A percentile compares a stretch with the other conserved stretches of the same genome.
phyloP scores from a whole-genome alignment of 1,140 invertebrate genomes.

The Drosophila neocordata region DNA sequence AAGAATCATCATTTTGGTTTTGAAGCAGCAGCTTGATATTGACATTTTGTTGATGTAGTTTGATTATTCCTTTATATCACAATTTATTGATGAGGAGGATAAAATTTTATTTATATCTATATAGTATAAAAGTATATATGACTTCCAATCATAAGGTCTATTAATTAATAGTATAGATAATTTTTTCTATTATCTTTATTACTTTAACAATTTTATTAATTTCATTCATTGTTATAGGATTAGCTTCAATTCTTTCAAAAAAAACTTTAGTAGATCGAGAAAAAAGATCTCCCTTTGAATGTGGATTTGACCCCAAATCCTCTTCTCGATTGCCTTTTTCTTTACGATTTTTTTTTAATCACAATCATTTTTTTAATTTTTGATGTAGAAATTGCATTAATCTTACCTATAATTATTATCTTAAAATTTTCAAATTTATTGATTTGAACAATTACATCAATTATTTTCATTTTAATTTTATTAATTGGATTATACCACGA shows the following conservation, averaged over 20 bases:
- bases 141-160: constrained; percentile 72
- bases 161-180: constrained; percentile 52
- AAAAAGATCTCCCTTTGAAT: constrained; percentile 86
- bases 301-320: constrained; percentile 86
- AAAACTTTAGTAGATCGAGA: constrained; percentile 84
- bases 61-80: constrained; percentile 88
- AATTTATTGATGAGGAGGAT: constrained; percentile 87
- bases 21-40: constrained; percentile 88
- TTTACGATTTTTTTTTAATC: constrained; percentile 86
- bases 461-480: constrained; percentile 85
- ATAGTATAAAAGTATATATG: constrained; percentile 88
- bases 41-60: constrained; percentile 90
- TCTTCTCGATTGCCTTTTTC: constrained; percentile 85
- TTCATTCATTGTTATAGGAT: constrained; percentile 83
- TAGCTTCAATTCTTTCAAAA: constrained; percentile 83
- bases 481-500: constrained; percentile 83
- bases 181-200: constrained; percentile 45
- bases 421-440: constrained; percentile 74
- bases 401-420: constrained; percentile 58
- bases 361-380: constrained; percentile 87
- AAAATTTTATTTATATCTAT: constrained; percentile 84
- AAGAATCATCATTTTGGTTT: constrained; percentile 87
- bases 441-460: constrained; percentile 79
- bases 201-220: constrained; percentile 60
- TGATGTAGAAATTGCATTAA: constrained; percentile 83